Evolutionary conservation across 1,140 invertebrate genomes (phyloP), one percentile per base, ranked within the genome.

Genomic region (Dinoponera quadriceps): DNA sequence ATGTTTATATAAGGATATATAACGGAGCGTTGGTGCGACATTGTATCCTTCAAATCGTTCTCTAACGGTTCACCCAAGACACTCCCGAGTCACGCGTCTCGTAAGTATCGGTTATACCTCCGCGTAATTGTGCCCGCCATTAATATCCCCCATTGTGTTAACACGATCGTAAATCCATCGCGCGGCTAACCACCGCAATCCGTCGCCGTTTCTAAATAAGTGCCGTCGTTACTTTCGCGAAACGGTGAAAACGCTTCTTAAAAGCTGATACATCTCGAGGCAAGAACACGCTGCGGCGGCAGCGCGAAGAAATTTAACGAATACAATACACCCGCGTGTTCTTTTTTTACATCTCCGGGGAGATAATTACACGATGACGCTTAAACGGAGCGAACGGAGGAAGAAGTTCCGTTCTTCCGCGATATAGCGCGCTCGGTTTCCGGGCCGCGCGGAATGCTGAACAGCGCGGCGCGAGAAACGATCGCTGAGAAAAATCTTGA

Each of bases 221-320:
- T 44, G 62, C 51, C 62, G 22, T 44, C 29, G 49, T 78, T 78
- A 78, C 33, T 25, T 54, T 69, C 44, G n/a, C 22, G 14, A 13
- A 55, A 25, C 33, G 75, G 65, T 80, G 75, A 71, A 80, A 80
- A 80, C 65, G 13, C 33, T 80, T 71, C 22, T 71, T 71, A 69
- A 80, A 80, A 80, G 33, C 71, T 29, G 59, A 80, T 59, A 44
- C 33, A 71, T 44, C 59, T 71, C 18, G 51, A 80, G 49, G 51
- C 75, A 57, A 80, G 51, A 80, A 80, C 65, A 69, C 13, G 14
- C 74, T 55, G 54, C 29, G 5, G 29, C 29, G 7, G 49, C 55
- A 66, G 27, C 63, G 44, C 63, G 18, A 22, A 80, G 65, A 80
- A 80, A 80, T 80, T n/a, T 80, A 71, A n/a, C 51, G 51, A 59